phyloP scores from a whole-genome alignment of 2,113 vertebrate species.

The Anarrhichthys ocellatus region DNA sequence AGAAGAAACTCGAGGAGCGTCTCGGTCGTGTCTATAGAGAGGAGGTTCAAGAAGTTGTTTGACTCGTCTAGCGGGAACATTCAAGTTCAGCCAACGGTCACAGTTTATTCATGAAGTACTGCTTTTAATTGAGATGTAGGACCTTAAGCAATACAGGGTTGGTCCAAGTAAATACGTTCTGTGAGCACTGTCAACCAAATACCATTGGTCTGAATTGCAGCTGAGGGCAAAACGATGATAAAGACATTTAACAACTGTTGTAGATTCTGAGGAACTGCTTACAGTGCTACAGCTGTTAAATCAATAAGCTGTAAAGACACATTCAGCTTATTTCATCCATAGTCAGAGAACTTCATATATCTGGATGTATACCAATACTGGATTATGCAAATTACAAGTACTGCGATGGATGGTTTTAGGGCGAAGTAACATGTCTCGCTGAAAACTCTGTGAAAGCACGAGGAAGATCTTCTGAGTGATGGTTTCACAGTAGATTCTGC shows the following conservation, averaged over 20 bases:
- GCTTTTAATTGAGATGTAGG: neutral
- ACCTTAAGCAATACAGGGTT: no score
- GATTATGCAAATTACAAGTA: neutral
- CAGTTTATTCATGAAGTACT: slow-evolving; percentile 28
- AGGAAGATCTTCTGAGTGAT: slow-evolving; percentile 19
- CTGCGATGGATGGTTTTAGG: neutral
- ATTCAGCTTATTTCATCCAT: neutral
- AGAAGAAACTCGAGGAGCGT: slow-evolving; percentile 36
- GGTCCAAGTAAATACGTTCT: neutral
- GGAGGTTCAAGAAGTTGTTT: slow-evolving; percentile 33
- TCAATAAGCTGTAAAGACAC: neutral
- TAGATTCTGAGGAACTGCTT: neutral
- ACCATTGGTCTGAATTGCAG: neutral
- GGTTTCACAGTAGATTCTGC: neutral
- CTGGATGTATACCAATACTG: neutral
- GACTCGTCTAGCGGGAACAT: slow-evolving; percentile 33
- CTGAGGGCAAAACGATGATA: neutral
- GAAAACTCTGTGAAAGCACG: neutral
- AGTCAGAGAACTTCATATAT: neutral
- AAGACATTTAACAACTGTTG: no score
- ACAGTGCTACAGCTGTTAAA: neutral
- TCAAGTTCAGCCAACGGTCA: neutral
- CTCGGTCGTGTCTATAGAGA: slow-evolving; percentile 51
- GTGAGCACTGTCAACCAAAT: no score
- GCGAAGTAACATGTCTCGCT: neutral